Percentiles rank a stretch among this genome's conserved stretches.
Conservation (phyloP, 2,888 invertebrate species). For the Nymphalis c-album region DNA sequence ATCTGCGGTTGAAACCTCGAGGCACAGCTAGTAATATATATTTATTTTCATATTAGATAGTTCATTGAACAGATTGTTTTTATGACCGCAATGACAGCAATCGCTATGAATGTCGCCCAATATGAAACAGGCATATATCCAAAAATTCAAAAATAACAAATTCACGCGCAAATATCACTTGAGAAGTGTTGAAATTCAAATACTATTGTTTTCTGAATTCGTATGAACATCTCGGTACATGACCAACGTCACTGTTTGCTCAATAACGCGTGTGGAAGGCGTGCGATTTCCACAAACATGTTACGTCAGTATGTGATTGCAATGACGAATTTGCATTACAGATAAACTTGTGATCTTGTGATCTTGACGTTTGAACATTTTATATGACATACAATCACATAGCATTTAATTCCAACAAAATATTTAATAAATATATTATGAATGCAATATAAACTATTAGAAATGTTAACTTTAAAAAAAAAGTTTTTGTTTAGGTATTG, state of each 20-base stretch:
- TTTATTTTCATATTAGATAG: too few relatives aligned
- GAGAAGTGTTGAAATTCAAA: not conserved
- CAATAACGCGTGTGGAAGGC: slow-evolving; percentile 18
- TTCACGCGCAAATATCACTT: not conserved
- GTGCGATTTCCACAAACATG: slow-evolving; percentile 22
- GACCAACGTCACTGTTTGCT: slow-evolving; percentile 20
- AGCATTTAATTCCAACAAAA: too few relatives aligned
- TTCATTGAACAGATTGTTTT: too few relatives aligned
- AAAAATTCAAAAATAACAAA: not conserved
- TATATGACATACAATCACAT: too few relatives aligned
- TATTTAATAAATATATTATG: too few relatives aligned
- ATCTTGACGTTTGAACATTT: not conserved
- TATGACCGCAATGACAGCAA: too few relatives aligned
- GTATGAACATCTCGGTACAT: slow-evolving; percentile 2
- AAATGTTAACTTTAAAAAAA: too few relatives aligned
- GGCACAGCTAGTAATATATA: too few relatives aligned
- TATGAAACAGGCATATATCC: not conserved
- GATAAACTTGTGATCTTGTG: not conserved
- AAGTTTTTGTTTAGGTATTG: too few relatives aligned
- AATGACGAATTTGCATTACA: slow-evolving; percentile 6
- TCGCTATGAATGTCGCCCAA: too few relatives aligned
- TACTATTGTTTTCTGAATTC: not conserved
- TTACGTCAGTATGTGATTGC: slow-evolving; percentile 17
- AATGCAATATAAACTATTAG: too few relatives aligned
- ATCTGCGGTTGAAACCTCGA: too few relatives aligned